Conservation (phyloP, 2,888 invertebrate genomes). For the Acrobasis repandana region DNA sequence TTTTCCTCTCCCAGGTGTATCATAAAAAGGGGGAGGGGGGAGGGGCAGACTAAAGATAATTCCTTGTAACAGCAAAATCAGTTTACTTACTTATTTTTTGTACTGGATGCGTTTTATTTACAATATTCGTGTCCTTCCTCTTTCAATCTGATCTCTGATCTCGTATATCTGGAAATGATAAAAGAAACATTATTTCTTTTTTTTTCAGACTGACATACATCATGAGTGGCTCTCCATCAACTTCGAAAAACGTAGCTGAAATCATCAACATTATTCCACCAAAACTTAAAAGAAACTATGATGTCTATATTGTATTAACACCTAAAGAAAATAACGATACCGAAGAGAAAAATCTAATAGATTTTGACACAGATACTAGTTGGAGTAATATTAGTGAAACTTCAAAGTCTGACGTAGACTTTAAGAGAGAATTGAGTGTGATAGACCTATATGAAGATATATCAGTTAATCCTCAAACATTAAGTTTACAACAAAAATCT, state of each 20-base stretch:
- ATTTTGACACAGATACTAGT: neutral
- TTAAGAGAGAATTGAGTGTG: constrained; percentile 9
- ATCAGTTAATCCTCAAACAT: neutral
- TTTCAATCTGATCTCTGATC: too few species aligned
- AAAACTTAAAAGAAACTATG: constrained; percentile 22
- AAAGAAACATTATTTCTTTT: neutral
- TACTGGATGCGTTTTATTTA: neutral
- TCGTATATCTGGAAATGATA: too few species aligned
- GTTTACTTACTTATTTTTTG: too few species aligned
- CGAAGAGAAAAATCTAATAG: constrained; percentile 5
- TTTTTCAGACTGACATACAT: neutral
- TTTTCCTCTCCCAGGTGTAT: too few species aligned
- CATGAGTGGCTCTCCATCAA: neutral
- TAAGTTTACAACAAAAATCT: neutral
- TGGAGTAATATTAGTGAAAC: neutral
- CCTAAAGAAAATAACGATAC: neutral
- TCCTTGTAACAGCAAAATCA: too few species aligned
- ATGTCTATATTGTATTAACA: neutral
- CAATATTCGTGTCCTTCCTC: neutral
- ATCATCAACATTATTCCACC: constrained; percentile 9
- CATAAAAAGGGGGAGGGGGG: too few species aligned
- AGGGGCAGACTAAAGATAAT: too few species aligned
- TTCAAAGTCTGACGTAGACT: neutral
- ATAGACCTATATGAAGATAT: constrained; percentile 37
- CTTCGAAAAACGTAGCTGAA: neutral